phyloP scores from a whole-genome alignment of 2,888 invertebrate species.

The Caenorhabditis doughertyi region DNA sequence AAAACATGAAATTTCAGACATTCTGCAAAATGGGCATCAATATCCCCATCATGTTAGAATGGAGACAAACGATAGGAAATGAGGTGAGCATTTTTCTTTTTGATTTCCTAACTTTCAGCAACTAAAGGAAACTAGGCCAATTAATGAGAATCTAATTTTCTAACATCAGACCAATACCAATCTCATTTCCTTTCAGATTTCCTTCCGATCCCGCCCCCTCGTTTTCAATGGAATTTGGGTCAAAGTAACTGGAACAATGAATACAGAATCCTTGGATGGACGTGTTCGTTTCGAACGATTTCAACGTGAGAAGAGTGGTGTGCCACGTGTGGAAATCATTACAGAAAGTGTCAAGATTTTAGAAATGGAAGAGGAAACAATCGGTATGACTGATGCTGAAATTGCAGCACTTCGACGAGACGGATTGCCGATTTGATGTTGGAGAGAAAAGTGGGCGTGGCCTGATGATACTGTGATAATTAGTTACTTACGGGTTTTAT shows the following conservation, averaged over 20 bases:
- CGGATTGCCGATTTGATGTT: conserved; percentile 39
- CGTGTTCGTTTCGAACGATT: conserved; percentile 59
- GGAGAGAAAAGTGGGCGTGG: background rate
- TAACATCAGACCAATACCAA: background rate
- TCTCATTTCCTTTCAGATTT: conserved; percentile 27
- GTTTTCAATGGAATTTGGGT: conserved; percentile 68
- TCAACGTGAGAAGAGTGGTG: conserved; percentile 28
- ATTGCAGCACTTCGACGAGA: conserved; percentile 24
- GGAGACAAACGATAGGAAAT: conserved; percentile 30
- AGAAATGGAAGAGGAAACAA: conserved; percentile 43
- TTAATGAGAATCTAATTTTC: no score
- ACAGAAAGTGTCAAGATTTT: conserved; percentile 12
- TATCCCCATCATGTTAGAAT: conserved; percentile 63
- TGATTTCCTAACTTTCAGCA: background rate
- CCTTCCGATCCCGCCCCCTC: conserved; percentile 59
- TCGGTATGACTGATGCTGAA: conserved; percentile 33
- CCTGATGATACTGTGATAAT: background rate
- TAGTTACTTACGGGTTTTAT: conserved; percentile 9
- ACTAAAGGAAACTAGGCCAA: conserved; percentile 4
- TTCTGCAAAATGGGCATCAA: conserved; percentile 65
- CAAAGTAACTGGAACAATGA: conserved; percentile 52
- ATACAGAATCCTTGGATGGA: conserved; percentile 55
- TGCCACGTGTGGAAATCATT: background rate
- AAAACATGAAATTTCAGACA: no score
- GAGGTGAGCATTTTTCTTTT: no score